Evolutionary conservation across 2,888 invertebrate genomes (phyloP).

Genomic region (Mimumesa dahlbomi): DNA sequence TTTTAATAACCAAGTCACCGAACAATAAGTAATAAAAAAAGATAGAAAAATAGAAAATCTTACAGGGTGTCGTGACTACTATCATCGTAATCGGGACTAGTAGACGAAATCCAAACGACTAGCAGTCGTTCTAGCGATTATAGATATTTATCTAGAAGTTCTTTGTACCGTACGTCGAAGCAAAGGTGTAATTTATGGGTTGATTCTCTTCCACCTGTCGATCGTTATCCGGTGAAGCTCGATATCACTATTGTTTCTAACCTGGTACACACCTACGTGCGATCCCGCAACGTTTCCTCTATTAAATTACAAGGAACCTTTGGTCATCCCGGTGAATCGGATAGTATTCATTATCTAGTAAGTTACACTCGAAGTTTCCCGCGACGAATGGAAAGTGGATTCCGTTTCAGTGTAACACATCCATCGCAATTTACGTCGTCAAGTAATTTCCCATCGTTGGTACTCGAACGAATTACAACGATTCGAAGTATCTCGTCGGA

Average conservation of each 20-base stretch:
- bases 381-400: too few species aligned
- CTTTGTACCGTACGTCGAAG: background rate
- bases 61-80: too few species aligned
- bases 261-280: background rate
- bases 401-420: background rate
- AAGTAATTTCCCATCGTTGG: too few species aligned
- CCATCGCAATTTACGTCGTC: background rate
- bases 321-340: too few species aligned
- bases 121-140: background rate
- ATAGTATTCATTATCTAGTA: too few species aligned
- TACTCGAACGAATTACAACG: too few species aligned
- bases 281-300: background rate
- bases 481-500: too few species aligned
- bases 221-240: slow-evolving; percentile 34
- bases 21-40: too few species aligned
- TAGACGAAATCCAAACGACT: background rate
- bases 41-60: too few species aligned
- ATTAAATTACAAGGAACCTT: background rate
- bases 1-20: slow-evolving; percentile 28
- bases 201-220: slow-evolving; percentile 35
- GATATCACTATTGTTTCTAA: slow-evolving; percentile 28
- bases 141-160: slow-evolving; percentile 2
- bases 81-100: too few species aligned
- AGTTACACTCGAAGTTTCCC: too few species aligned
- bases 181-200: slow-evolving; percentile 16